phyloP scores from a whole-genome alignment of 2,888 invertebrate species.

The Maniola hyperantus region DNA sequence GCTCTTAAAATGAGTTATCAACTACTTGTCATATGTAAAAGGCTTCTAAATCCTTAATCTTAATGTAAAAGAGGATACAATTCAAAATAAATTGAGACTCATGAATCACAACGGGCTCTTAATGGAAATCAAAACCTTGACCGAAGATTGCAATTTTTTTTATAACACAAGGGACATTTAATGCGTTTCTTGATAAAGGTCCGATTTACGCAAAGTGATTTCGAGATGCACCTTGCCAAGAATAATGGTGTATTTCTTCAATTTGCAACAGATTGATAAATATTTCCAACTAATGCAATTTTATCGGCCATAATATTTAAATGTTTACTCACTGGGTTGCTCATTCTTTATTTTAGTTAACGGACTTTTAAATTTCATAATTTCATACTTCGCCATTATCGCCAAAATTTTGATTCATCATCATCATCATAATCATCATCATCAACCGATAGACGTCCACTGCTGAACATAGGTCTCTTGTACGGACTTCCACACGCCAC shows the following conservation, averaged over 20 bases:
- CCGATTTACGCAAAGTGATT: slow-evolving; percentile 56
- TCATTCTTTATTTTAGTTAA: background rate
- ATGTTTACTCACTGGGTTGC: background rate
- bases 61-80: slow-evolving; percentile 31
- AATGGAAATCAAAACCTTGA: slow-evolving; percentile 48
- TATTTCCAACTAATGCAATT: slow-evolving; percentile 27
- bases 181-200: slow-evolving; percentile 55
- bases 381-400: too few relatives aligned
- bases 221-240: slow-evolving; percentile 42
- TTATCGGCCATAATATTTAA: slow-evolving; percentile 23
- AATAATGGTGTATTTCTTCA: slow-evolving; percentile 38
- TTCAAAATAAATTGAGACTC: slow-evolving; percentile 39
- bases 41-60: slow-evolving; percentile 36
- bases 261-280: slow-evolving; percentile 22
- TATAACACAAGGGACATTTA: slow-evolving; percentile 48
- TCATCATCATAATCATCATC: too few relatives aligned
- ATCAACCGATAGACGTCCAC: too few relatives aligned
- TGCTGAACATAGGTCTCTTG: too few relatives aligned
- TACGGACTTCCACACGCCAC: too few relatives aligned
- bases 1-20: slow-evolving; percentile 37
- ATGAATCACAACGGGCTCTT: slow-evolving; percentile 49
- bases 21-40: slow-evolving; percentile 33
- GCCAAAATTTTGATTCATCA: background rate
- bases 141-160: slow-evolving; percentile 37
- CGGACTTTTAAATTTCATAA: too few relatives aligned